A percentile compares a stretch with the other conserved stretches of the same genome.
Evolutionary conservation across 2,113 vertebrate genomes (phyloP).

Genomic region (Tylochromis polylepis): DNA sequence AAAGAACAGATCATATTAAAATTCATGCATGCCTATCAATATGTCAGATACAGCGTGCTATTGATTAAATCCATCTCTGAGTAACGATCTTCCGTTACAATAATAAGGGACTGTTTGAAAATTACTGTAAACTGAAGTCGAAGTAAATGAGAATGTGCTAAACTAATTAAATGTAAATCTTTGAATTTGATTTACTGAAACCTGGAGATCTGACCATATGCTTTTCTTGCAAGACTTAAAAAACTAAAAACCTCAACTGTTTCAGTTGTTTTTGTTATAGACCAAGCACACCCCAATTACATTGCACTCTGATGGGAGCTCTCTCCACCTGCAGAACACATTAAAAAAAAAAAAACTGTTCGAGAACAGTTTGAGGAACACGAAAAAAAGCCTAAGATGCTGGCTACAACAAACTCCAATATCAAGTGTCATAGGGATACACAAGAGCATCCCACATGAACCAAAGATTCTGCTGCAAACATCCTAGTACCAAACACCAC

Average conservation of each 20-base stretch:
- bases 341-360: too few relatives aligned
- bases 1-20: not conserved
- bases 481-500: not conserved
- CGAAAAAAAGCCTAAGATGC: too few relatives aligned
- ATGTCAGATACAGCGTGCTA: not conserved
- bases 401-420: not conserved
- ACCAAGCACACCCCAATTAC: not conserved
- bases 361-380: not conserved
- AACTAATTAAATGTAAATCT: not conserved
- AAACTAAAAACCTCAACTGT: not conserved
- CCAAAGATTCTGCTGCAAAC: not conserved
- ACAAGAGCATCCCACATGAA: not conserved
- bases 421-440: not conserved
- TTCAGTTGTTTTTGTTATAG: not conserved
- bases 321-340: not conserved
- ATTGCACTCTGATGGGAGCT: not conserved
- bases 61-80: not conserved
- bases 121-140: not conserved
- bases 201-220: not conserved
- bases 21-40: not conserved
- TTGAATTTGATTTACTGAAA: not conserved
- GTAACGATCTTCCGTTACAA: not conserved
- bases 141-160: not conserved
- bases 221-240: not conserved
- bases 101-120: not conserved